Base-by-base conservation (phyloP, 2,113 vertebrate genomes). In the Regulus satrapa region DNA sequence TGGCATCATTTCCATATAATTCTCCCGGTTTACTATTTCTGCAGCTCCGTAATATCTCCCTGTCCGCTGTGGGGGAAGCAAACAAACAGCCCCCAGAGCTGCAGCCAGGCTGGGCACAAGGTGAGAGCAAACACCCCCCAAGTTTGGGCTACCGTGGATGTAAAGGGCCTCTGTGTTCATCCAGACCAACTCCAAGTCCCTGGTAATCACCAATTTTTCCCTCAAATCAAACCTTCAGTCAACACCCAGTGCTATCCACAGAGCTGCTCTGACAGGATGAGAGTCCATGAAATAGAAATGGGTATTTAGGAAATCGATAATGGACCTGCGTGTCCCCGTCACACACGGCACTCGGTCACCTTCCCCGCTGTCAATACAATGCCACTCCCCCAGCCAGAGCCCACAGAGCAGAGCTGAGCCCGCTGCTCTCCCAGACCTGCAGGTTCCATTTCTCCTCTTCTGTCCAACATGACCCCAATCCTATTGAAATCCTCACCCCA, bases 1-100 rank as follows among this genome's bases (percentile, higher is more conserved):
- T 69, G 94, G 82, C 79, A 95, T 69, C 29, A 83, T 86, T 95
- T 94, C 75, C 88, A 93, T 68, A 38, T 56, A 95, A 76, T 63
- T 79, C 71, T 71, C 51, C 72, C 46, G 31, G 63, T 69, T 88
- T 90, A 92, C 94, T 97, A 95, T 88, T 95, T 85, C 88, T 62
- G 92, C 48, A 88, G 67, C 82, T 77, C 71, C 0, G 21, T 32
- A 69, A 18, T 32, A 46, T 58, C 49, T 69, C 41, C 41, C 46
- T 41, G 69, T n/a, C 23, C 2, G 1, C 6, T 41, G 21, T 2
- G 1, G 71, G 62, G 54, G 85, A 75, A 76, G 88, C 29, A 32
- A 43, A 77, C 29, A 32, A 43, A 77, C 13, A 16, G 72, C 8
- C 21, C 18, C 8, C 20, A 43, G 32, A 1, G 2, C 63, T 13